Conservation (phyloP, 2,797 vertebrate species). For the Spondyliosoma cantharus region DNA sequence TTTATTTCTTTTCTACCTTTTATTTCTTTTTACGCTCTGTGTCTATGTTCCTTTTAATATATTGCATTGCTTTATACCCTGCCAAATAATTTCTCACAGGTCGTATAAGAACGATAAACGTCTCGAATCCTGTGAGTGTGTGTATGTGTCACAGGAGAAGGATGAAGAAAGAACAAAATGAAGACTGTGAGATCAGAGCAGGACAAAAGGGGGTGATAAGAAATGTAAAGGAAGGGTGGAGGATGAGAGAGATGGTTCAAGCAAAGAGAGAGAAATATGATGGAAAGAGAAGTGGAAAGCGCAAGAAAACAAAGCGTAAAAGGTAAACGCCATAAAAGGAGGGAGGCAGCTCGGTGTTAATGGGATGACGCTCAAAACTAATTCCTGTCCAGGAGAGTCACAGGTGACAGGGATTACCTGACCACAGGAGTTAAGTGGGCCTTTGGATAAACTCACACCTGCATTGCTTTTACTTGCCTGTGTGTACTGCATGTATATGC, state of each 20-base stretch:
- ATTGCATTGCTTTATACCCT: too few relatives aligned
- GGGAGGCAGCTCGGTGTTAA: constrained; percentile 51
- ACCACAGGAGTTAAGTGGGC: constrained; percentile 32
- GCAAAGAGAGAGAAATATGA: not conserved
- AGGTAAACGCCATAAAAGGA: constrained; percentile 16
- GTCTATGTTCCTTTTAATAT: too few relatives aligned
- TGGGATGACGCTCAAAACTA: constrained; percentile 67
- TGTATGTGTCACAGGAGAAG: not conserved
- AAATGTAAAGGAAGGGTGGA: not conserved
- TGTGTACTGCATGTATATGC: not conserved
- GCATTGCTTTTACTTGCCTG: not conserved
- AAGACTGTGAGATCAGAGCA: not conserved
- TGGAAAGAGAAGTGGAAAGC: not conserved
- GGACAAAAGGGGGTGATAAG: not conserved
- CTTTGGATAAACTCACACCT: constrained; percentile 3
- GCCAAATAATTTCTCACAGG: too few relatives aligned
- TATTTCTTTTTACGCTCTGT: too few relatives aligned
- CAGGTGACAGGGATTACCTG: constrained; percentile 66
- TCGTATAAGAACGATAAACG: too few relatives aligned
- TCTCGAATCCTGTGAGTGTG: not conserved
- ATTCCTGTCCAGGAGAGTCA: constrained; percentile 59
- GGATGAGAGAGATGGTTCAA: not conserved
- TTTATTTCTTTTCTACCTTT: too few relatives aligned
- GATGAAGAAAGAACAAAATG: not conserved
- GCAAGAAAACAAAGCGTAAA: not conserved